phyloP scores from a whole-genome alignment of 1,140 invertebrate genomes.

The Ridgeia piscesae region DNA sequence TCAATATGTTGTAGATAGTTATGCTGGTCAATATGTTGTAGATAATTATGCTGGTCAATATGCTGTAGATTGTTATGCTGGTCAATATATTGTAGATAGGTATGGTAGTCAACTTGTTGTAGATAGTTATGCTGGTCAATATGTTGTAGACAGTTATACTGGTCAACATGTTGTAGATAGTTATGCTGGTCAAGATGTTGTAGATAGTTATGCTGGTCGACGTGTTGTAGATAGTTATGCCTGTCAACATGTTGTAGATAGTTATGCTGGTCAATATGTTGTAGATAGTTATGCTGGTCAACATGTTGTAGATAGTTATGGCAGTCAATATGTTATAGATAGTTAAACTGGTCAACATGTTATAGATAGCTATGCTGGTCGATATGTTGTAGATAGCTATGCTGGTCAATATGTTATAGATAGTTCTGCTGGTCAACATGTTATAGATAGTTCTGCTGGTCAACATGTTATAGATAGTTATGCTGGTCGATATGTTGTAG shows the following conservation, averaged over 20 bases:
- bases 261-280: neutral
- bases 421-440: neutral
- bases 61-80: neutral
- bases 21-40: neutral
- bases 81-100: neutral
- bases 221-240: neutral
- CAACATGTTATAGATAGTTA: neutral
- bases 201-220: neutral
- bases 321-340: neutral
- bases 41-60: neutral
- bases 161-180: neutral
- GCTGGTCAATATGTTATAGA: neutral
- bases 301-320: neutral
- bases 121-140: neutral
- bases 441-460: neutral
- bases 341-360: neutral
- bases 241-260: neutral
- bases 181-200: neutral
- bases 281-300: neutral
- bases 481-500: no score
- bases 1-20: neutral
- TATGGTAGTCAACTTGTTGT: neutral
- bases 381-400: neutral
- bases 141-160: neutral
- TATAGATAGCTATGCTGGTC: neutral